A percentile compares a stretch with the other conserved stretches of the same genome.
Evolutionary conservation across 2,113 vertebrate genomes (phyloP).

Genomic region (Prinia subflava): DNA sequence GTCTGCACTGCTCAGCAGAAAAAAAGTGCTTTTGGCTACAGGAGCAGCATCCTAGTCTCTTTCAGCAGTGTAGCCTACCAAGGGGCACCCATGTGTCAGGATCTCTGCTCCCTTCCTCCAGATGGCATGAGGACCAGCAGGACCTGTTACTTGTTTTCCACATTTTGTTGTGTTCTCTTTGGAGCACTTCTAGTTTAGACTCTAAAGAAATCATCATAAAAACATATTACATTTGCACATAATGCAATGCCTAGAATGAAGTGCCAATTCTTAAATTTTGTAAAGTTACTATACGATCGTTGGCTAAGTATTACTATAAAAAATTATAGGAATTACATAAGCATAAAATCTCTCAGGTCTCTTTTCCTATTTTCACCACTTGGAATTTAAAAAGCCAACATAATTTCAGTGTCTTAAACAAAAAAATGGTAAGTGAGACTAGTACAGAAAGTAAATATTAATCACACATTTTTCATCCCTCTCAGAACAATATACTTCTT

Average conservation of each 20-base stretch:
- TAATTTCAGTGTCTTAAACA: neutral
- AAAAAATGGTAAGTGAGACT: neutral
- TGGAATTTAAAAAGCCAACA: neutral
- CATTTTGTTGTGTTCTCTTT: neutral
- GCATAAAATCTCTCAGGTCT: neutral
- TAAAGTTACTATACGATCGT: slow-evolving; percentile 47
- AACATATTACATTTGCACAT: neutral
- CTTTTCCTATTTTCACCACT: slow-evolving; percentile 33
- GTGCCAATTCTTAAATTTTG: slow-evolving; percentile 37
- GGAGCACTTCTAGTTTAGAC: neutral
- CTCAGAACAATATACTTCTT: neutral
- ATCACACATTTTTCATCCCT: neutral
- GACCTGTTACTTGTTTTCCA: neutral
- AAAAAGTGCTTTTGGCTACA: neutral
- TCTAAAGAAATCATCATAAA: neutral
- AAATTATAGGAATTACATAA: neutral
- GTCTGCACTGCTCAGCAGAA: neutral
- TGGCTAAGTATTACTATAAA: slow-evolving; percentile 53
- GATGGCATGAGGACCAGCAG: neutral
- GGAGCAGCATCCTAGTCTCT: neutral
- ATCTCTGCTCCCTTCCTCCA: neutral
- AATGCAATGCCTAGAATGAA: slow-evolving; percentile 39
- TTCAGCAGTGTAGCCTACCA: neutral
- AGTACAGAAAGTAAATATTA: neutral
- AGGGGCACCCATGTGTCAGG: neutral